Evolutionary conservation across 2,113 vertebrate genomes (phyloP).

Genomic region (Rhinoptilus africanus): DNA sequence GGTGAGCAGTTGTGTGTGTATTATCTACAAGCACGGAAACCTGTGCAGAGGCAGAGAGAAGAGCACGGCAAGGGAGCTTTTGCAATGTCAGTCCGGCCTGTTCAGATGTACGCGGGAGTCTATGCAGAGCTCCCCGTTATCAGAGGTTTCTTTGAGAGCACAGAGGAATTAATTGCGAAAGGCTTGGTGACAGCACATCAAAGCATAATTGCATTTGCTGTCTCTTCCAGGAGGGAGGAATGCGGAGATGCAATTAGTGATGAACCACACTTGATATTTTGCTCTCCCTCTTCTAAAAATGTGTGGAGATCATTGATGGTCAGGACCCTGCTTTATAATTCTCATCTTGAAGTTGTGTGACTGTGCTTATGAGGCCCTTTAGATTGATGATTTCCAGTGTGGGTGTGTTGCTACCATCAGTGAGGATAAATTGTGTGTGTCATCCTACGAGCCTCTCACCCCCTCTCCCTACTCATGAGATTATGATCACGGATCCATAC

Average conservation of each 20-base stretch:
- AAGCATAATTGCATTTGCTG: neutral
- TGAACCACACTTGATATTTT: neutral
- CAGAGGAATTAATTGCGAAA: neutral
- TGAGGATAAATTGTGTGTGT: neutral
- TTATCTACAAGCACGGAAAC: neutral
- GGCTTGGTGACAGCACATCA: neutral
- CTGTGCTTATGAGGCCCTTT: neutral
- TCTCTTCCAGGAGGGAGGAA: neutral
- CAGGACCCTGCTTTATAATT: neutral
- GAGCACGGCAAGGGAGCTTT: neutral
- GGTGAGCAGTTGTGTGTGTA: neutral
- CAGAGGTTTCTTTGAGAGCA: neutral
- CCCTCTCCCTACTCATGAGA: neutral
- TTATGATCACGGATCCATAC: neutral
- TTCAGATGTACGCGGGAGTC: neutral
- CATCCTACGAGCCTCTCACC: neutral
- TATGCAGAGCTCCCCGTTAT: neutral
- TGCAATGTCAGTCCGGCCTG: neutral
- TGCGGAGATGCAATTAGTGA: neutral
- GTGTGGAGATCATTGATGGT: neutral
- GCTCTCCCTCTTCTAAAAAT: neutral
- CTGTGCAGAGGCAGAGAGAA: neutral
- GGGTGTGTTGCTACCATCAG: neutral
- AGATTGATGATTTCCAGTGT: neutral
- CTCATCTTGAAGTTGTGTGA: neutral